These are phyloP conservation scores for Colius striatus DNA, from an alignment of 2,113 vertebrate species.

Conservation along the genomic window DNA sequence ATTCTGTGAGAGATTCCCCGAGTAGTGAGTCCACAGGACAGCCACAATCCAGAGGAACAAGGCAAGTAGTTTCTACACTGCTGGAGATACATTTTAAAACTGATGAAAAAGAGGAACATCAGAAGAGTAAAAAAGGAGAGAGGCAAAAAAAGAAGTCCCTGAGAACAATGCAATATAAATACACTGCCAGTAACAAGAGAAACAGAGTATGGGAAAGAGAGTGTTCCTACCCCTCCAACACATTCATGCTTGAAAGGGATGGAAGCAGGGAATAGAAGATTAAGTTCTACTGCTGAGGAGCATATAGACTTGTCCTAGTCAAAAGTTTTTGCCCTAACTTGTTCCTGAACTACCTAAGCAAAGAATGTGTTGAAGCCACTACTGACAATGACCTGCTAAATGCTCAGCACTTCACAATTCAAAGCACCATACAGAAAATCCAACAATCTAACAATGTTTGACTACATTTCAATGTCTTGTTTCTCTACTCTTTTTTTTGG, in stretches of 20 bases:
- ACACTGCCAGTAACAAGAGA: neutral
- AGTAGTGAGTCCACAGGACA: neutral
- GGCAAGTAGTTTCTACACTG: neutral
- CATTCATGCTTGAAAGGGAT: neutral
- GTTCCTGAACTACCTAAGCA: neutral
- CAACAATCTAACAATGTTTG: neutral
- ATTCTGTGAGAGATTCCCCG: accelerated
- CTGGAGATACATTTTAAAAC: neutral
- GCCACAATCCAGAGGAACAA: neutral
- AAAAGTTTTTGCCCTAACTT: neutral
- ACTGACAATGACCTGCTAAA: neutral
- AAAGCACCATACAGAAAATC: neutral
- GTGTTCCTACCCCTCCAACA: neutral
- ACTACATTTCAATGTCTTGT: neutral
- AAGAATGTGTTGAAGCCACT: neutral
- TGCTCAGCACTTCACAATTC: neutral
- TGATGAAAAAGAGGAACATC: neutral
- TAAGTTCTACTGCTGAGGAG: neutral
- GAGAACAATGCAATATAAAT: neutral
- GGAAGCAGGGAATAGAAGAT: neutral
- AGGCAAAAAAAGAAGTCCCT: neutral
- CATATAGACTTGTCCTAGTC: accelerated
- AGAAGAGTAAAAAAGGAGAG: neutral
- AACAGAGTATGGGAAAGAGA: neutral
- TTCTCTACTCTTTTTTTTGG: neutral